Conservation (phyloP, 2,888 invertebrate species). For the Apodemia duryi region DNA sequence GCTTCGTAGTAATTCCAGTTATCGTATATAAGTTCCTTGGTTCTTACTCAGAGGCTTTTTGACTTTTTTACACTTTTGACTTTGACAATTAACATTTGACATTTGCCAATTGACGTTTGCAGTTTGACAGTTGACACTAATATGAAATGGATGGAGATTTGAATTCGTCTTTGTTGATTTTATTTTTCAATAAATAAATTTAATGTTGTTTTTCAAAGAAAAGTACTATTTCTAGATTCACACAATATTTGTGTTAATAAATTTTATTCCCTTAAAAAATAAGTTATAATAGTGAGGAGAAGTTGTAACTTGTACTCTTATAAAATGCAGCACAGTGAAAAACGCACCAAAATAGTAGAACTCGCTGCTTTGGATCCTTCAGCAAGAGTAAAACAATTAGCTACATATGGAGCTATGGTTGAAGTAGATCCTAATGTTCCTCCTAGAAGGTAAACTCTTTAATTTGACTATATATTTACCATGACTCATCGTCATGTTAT, state of each 20-base stretch:
- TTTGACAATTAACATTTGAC: too few species aligned
- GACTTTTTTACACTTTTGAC: too few species aligned
- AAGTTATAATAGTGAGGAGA: conserved; percentile 9
- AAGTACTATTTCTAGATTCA: neutral
- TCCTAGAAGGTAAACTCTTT: conserved; percentile 82
- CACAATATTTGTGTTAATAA: neutral
- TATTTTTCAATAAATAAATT: neutral
- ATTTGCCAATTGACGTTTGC: too few species aligned
- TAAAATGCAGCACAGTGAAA: conserved; percentile 57
- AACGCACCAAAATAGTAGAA: conserved; percentile 48
- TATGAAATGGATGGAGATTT: too few species aligned
- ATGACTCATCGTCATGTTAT: conserved; percentile 15
- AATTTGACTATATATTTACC: conserved; percentile 1
- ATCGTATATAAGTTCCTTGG: too few species aligned
- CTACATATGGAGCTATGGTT: conserved; percentile 83
- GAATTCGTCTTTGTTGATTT: neutral
- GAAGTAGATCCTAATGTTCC: conserved; percentile 87
- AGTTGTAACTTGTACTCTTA: conserved; percentile 6
- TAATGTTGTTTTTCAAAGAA: neutral
- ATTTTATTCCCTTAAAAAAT: neutral
- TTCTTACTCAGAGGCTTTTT: too few species aligned
- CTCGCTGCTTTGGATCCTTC: conserved; percentile 80
- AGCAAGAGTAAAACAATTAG: conserved; percentile 82
- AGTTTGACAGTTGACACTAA: too few species aligned
- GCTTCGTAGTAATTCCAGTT: too few species aligned